phyloP scores from a whole-genome alignment of 2,888 invertebrate genomes.

The Pedicia rivosa region DNA sequence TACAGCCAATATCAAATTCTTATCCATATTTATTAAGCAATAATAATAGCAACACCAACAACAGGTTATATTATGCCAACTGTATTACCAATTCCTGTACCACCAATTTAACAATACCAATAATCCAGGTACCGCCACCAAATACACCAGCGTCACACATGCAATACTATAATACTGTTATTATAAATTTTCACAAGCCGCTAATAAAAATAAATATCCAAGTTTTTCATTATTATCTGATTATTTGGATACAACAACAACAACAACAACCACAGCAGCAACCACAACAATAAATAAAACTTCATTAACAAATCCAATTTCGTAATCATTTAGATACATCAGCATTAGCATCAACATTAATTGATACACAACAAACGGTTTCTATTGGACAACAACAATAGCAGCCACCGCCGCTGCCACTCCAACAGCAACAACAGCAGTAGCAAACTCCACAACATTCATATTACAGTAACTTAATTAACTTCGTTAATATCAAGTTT shows the following conservation, averaged over 20 bases:
- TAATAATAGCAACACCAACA: slow-evolving; percentile 17
- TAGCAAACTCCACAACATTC: too few relatives aligned
- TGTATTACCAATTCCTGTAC: slow-evolving; percentile 18
- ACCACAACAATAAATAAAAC: slow-evolving; percentile 17
- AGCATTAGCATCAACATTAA: not conserved
- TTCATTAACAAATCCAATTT: slow-evolving; percentile 17
- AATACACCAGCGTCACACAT: slow-evolving; percentile 14
- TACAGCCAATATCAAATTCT: too few relatives aligned
- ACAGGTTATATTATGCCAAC: slow-evolving; percentile 20
- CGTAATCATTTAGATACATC: slow-evolving; percentile 8
- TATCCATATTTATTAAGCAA: slow-evolving; percentile 17
- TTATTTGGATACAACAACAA: slow-evolving; percentile 18
- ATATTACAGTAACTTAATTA: not conserved
- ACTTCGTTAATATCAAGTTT: slow-evolving; percentile 2
- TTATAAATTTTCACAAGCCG: slow-evolving; percentile 23
- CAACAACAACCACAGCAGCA: slow-evolving; percentile 8
- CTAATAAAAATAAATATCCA: not conserved
- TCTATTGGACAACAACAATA: too few relatives aligned
- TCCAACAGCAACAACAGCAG: too few relatives aligned
- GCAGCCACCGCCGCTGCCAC: not conserved
- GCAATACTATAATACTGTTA: slow-evolving; percentile 28
- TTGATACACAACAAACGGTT: not conserved
- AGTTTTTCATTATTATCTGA: slow-evolving; percentile 21
- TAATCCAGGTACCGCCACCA: slow-evolving; percentile 6
- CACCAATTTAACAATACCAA: slow-evolving; percentile 1